Percentiles rank a stretch among this genome's conserved stretches.
These are phyloP conservation scores for Deroptyus accipitrinus DNA, from an alignment of 2,113 vertebrate species.

Conservation along the genomic window DNA sequence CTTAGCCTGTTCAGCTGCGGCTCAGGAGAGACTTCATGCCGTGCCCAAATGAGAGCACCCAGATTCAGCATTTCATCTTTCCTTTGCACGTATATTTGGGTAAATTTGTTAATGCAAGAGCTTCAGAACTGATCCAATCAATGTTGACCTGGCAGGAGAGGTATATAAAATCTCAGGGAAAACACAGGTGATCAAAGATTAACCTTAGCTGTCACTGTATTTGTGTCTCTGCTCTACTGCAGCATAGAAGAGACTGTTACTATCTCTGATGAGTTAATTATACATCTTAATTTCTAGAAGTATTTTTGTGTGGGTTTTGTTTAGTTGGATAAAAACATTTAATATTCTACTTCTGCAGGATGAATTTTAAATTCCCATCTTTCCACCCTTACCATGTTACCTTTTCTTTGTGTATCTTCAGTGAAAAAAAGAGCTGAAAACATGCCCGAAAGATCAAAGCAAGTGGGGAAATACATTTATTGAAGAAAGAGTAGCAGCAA, in stretches of 20 bases:
- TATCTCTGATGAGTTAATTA: neutral
- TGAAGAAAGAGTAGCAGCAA: neutral
- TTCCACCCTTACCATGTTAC: neutral
- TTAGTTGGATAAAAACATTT: neutral
- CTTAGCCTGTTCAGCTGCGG: neutral
- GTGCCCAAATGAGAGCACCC: neutral
- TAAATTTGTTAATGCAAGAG: neutral
- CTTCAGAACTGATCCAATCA: neutral
- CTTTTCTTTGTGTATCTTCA: neutral
- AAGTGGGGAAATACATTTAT: neutral
- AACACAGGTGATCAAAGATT: neutral
- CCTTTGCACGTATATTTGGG: neutral
- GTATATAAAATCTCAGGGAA: neutral
- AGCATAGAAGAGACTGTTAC: neutral
- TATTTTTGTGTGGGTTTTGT: neutral
- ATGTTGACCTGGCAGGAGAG: neutral
- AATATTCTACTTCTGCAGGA: neutral
- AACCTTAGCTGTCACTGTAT: neutral
- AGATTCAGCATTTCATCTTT: neutral
- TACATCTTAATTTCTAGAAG: neutral
- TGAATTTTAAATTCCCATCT: neutral
- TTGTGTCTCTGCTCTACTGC: neutral
- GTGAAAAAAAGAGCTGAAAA: neutral
- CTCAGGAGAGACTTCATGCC: neutral
- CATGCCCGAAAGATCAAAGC: accelerated